These are phyloP conservation scores for Xanthorhoe spadicearia DNA, from an alignment of 2,888 invertebrate species.

Conservation along the genomic window DNA sequence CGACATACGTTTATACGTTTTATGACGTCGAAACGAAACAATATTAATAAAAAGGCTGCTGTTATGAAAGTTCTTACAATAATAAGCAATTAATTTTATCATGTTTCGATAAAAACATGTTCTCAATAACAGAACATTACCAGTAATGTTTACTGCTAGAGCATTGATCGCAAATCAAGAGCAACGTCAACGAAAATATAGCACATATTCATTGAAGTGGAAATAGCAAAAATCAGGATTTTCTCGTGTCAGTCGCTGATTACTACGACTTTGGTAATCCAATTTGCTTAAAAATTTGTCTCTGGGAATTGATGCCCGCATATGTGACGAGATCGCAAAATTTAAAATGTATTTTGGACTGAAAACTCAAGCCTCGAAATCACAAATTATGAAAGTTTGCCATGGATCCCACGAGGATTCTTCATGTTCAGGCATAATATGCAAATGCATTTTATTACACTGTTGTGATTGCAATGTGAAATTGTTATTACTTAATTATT, in stretches of 20 bases:
- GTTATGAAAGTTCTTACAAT: not conserved
- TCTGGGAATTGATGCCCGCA: slow-evolving; percentile 40
- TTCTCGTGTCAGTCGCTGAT: slow-evolving; percentile 43
- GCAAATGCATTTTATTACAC: slow-evolving; percentile 37
- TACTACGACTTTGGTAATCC: slow-evolving; percentile 38
- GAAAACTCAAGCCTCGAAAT: slow-evolving; percentile 39
- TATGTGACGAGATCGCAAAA: slow-evolving; percentile 42
- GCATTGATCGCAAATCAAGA: slow-evolving; percentile 17
- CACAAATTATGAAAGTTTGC: slow-evolving; percentile 38
- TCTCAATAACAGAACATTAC: slow-evolving; percentile 45
- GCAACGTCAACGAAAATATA: slow-evolving; percentile 30
- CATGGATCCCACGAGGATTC: slow-evolving; percentile 34
- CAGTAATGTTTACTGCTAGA: slow-evolving; percentile 39
- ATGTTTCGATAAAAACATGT: slow-evolving; percentile 46
- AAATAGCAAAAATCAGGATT: slow-evolving; percentile 48
- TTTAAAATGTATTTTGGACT: slow-evolving; percentile 43
- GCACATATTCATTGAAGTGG: slow-evolving; percentile 55
- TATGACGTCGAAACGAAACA: no score
- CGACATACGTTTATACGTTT: no score
- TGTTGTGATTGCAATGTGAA: slow-evolving; percentile 39
- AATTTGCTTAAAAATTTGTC: slow-evolving; percentile 41
- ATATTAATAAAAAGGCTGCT: no score
- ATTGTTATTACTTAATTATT: slow-evolving; percentile 26
- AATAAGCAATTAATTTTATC: slow-evolving; percentile 36
- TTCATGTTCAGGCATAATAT: slow-evolving; percentile 30